Conservation (phyloP, 1,140 invertebrate genomes). For the Pomacea maculata region DNA sequence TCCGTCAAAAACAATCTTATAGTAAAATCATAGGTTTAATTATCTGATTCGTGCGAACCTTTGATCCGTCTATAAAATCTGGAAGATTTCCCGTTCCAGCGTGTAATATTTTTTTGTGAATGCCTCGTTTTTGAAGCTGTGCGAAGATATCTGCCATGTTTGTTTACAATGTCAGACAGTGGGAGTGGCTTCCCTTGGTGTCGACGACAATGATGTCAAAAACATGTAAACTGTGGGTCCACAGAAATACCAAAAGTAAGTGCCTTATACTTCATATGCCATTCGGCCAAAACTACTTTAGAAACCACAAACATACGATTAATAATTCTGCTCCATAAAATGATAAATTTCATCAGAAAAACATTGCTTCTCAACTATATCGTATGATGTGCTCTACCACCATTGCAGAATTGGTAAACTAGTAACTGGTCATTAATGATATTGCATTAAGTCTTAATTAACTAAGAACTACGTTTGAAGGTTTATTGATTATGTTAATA, state of each 20-base stretch:
- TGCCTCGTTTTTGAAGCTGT: conserved; percentile 63
- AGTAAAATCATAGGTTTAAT: neutral
- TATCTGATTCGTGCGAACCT: neutral
- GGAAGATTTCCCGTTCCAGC: conserved; percentile 17
- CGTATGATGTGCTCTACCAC: no score
- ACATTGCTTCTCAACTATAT: no score
- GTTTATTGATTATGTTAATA: no score
- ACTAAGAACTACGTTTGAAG: no score
- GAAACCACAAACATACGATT: neutral
- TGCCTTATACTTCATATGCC: neutral
- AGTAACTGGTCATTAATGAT: neutral
- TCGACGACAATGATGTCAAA: conserved; percentile 51
- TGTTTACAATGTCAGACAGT: neutral
- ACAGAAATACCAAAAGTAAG: conserved; percentile 23
- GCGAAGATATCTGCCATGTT: conserved; percentile 55
- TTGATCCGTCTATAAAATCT: conserved; percentile 10
- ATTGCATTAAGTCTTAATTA: no score
- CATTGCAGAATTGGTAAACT: neutral
- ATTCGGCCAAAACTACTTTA: conserved; percentile 9
- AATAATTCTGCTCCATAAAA: no score
- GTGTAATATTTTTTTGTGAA: conserved; percentile 23
- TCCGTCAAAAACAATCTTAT: no score
- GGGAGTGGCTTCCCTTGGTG: conserved; percentile 11
- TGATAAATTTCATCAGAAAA: no score
- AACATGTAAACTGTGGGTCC: conserved; percentile 38